Base-by-base conservation (phyloP, 2,797 vertebrate species). In the Hemitrygon akajei region DNA sequence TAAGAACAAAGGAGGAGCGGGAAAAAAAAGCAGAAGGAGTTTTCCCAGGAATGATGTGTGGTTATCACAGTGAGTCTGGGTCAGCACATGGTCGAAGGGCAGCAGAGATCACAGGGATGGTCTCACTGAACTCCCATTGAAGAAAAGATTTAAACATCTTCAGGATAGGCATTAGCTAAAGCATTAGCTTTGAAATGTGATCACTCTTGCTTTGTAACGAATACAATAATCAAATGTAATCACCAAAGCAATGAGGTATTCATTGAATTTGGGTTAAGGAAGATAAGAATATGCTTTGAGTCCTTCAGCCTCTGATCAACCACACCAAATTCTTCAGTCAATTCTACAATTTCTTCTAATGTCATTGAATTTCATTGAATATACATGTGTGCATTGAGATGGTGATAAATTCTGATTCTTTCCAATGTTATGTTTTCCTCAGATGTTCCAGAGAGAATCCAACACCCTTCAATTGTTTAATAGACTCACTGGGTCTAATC, bases 401-500 rank as follows among this genome's bases (percentile, higher is more conserved):
- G 25, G 47, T 79, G 30, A 20, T 11, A 22, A 71, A 71, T 93
- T 58, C 40, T 93, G 47, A 58, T 93, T 47, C 37, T 40, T 27
- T 84, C 7, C 76, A 81, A 80, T 37, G 34, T 76, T 81, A 12
- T 82, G 16, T 82, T 58, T 93, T 76, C 84, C 58, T 69, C 84
- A 99, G 98, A 99, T 99, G 98, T 96, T 97, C 95, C 96, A 96
- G 95, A 98, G 96, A 94, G 98, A 99, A 95, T 95, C 92, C 93
- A 97, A 98, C 95, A 97, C 98, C 79, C 96, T 99, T 0, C 96
- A 94, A 0, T 97, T 98, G 95, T 97, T 98, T 95, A 97, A 96
- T 96, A 96, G 95, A 86, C 95, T 96, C 47, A 97, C 97, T 0
- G 98, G 98, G 3, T 94, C 95, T 94, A 95, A 94, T 0, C 96